These are phyloP conservation scores for Nestor notabilis DNA, from an alignment of 2,113 vertebrate species.

Conservation along the genomic window DNA sequence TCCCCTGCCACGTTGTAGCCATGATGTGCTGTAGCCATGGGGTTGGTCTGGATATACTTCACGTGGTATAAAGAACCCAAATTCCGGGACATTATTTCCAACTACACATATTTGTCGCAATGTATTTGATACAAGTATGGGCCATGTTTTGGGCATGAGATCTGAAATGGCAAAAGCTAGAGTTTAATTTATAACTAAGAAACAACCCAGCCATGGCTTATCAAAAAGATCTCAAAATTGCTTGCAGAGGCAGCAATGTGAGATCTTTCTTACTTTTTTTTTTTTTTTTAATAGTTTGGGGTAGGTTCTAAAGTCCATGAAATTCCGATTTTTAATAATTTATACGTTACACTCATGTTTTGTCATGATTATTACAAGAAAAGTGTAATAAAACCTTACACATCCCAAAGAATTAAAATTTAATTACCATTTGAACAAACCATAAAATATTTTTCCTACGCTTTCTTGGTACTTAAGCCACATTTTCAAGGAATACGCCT, in stretches of 20 bases:
- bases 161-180: not conserved
- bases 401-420: not conserved
- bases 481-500: not conserved
- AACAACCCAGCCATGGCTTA: not conserved
- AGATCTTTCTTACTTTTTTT: not conserved
- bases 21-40: not conserved
- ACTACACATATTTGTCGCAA: not conserved
- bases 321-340: not conserved
- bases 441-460: not conserved
- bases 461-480: not conserved
- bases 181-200: not conserved
- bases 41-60: not conserved
- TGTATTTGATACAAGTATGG: not conserved
- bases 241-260: not conserved
- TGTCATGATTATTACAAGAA: not conserved
- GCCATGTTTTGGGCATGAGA: not conserved
- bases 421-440: not conserved
- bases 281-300: not conserved
- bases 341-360: not conserved
- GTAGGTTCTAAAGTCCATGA: not conserved
- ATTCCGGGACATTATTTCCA: not conserved
- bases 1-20: not conserved
- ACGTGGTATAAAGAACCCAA: not conserved
- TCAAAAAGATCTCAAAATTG: not conserved
- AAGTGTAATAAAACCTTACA: not conserved